phyloP scores from a whole-genome alignment of 2,888 invertebrate species.

The Cecidostiba fungosa region DNA sequence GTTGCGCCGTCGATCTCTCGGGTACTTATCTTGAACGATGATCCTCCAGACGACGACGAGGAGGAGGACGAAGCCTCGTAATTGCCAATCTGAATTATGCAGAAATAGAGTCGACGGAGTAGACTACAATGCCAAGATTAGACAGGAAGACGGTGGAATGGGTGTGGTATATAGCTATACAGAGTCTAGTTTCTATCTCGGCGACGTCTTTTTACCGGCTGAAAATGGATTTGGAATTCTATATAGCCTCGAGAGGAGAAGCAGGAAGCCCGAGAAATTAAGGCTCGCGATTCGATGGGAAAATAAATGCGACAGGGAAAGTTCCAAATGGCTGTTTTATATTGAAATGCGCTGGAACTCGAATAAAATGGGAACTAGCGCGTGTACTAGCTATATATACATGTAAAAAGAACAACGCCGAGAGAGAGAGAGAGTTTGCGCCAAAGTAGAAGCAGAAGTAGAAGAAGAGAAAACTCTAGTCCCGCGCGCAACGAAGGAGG shows the following conservation, averaged over 20 bases:
- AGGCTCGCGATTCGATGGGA: neutral
- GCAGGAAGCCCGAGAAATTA: neutral
- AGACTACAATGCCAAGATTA: slow-evolving; percentile 45
- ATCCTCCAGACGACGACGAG: slow-evolving; percentile 26
- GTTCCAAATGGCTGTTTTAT: neutral
- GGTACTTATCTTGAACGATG: slow-evolving; percentile 43
- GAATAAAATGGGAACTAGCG: slow-evolving; percentile 7
- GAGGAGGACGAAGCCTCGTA: slow-evolving; percentile 54
- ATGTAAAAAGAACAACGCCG: neutral
- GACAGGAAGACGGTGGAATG: slow-evolving; percentile 40
- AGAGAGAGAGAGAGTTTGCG: neutral
- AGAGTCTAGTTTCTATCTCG: neutral
- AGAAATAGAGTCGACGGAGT: slow-evolving; percentile 17
- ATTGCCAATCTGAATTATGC: slow-evolving; percentile 67
- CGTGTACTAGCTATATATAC: neutral
- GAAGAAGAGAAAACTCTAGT: slow-evolving; percentile 25
- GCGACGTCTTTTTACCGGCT: neutral
- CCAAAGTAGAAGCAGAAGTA: neutral
- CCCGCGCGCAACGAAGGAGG: neutral
- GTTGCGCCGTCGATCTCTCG: neutral
- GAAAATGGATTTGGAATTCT: neutral
- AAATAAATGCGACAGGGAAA: slow-evolving; percentile 23
- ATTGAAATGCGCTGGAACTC: neutral
- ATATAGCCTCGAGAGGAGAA: neutral
- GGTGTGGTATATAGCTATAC: neutral